Base-by-base conservation (phyloP, 2,113 vertebrate genomes). In the Ardeotis arabs region DNA sequence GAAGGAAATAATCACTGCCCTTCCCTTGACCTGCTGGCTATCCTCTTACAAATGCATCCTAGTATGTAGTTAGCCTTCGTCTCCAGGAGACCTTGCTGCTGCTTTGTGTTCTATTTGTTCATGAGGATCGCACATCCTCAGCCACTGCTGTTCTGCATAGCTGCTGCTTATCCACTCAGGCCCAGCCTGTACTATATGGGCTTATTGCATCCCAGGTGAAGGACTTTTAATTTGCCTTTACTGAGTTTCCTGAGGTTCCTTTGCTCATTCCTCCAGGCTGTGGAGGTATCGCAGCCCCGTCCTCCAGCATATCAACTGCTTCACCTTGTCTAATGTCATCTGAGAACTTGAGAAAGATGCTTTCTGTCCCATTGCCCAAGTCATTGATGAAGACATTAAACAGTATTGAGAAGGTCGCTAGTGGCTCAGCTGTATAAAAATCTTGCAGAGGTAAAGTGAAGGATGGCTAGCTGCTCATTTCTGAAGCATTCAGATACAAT, bases 301-400 rank as follows among this genome's bases (percentile, higher is more conserved):
- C 39, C 12, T 72, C 49, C 64, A 64, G 49, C 1, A 0, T 47
- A 75, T 81, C 73, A 68, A 9, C 18, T 70, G 19, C 20, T 82
- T 89, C 53, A 24, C 44, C 19, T 63, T 53, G 23, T 35, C 69
- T 75, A 12, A 10, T 27, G 19, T 79, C 58, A 29, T 7, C 58
- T 69, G 58, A 75, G 58, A 89, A 87, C 7, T 12, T 60, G 17
- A 72, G 18, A 87, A 73, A 84, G 33, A 73, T 66, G 17, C 14
- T 87, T 90, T 75, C 58, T 89, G 18, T 80, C 29, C 58, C 29
- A 18, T 63, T 84, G 66, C 45, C 44, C 45, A 58, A 68, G 45
- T 79, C 77, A 49, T 8, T 66, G 81, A 95, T 91, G 91, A 95
- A 95, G 87, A 87, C 13, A 66, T 91, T 93, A 82, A 81, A 74